These are phyloP conservation scores for Polylopha cassiicola DNA, from an alignment of 2,888 invertebrate species.

Conservation along the genomic window DNA sequence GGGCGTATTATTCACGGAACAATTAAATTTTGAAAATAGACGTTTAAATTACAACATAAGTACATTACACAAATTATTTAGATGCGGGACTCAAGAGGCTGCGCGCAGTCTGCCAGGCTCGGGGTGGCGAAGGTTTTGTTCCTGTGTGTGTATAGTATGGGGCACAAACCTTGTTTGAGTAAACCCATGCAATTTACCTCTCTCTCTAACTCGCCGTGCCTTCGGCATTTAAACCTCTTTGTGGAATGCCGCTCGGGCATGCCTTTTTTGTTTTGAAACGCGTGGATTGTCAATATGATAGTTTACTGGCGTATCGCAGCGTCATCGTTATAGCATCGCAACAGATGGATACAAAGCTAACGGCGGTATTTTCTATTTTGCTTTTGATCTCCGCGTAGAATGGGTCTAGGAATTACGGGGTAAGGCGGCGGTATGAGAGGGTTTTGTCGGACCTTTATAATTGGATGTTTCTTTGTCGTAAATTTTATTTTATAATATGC, in stretches of 20 bases:
- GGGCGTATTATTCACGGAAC: too few relatives aligned
- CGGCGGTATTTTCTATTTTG: neutral
- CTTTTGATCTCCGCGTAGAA: too few relatives aligned
- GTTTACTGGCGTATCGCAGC: conserved; percentile 6
- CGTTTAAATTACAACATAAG: too few relatives aligned
- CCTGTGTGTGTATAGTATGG: conserved; percentile 28
- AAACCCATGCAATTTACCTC: conserved; percentile 32
- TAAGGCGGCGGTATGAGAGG: too few relatives aligned
- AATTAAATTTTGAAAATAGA: too few relatives aligned
- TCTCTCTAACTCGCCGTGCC: conserved; percentile 29
- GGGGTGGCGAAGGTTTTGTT: conserved; percentile 28
- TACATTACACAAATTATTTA: conserved; percentile 20
- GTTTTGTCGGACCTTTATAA: too few relatives aligned
- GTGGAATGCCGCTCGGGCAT: conserved; percentile 26
- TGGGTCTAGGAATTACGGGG: too few relatives aligned
- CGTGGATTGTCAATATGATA: conserved; percentile 5
- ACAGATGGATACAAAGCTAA: neutral
- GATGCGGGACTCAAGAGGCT: conserved; percentile 14
- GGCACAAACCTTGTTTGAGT: conserved; percentile 28
- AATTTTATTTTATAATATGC: too few relatives aligned
- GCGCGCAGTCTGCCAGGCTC: conserved; percentile 45
- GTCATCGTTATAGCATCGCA: too few relatives aligned
- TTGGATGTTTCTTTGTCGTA: too few relatives aligned
- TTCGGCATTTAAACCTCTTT: conserved; percentile 28
- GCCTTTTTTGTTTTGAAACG: conserved; percentile 23